Conservation (phyloP, 2,888 invertebrate genomes). For the Norana najaformis region DNA sequence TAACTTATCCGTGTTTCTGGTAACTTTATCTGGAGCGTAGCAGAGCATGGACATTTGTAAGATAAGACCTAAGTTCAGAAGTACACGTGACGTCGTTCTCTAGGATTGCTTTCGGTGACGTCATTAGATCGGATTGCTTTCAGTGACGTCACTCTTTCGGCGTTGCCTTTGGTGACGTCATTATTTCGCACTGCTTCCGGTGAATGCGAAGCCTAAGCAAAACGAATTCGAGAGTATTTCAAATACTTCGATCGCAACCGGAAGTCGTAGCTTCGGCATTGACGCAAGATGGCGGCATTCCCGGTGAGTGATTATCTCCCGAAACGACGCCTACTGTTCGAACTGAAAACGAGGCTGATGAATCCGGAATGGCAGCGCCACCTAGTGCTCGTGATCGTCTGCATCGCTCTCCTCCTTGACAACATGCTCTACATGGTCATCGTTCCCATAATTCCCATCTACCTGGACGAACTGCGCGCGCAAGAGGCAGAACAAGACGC, state of each 20-base stretch:
- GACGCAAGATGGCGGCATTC: constrained; percentile 70
- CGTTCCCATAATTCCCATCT: constrained; percentile 96
- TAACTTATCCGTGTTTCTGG: neutral
- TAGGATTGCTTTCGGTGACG: neutral
- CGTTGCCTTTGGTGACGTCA: neutral
- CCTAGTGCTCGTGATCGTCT: constrained; percentile 91
- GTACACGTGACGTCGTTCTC: neutral
- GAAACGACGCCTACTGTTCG: neutral
- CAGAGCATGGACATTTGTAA: neutral
- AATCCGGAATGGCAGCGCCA: constrained; percentile 70
- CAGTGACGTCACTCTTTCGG: neutral
- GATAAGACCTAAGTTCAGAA: neutral
- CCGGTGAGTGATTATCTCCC: constrained; percentile 64
- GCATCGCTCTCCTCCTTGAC: constrained; percentile 92
- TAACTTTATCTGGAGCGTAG: neutral
- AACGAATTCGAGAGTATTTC: neutral
- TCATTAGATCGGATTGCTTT: neutral
- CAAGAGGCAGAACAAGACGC: neutral
- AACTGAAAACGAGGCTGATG: neutral
- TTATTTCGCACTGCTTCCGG: too few species aligned
- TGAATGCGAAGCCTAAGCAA: neutral
- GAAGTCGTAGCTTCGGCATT: too few species aligned
- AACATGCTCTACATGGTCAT: constrained; percentile 99
- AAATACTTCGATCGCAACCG: neutral
- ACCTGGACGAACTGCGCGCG: constrained; percentile 70